Evolutionary conservation across 2,113 vertebrate genomes (phyloP).

Genomic region (Ageneiosus marmoratus): DNA sequence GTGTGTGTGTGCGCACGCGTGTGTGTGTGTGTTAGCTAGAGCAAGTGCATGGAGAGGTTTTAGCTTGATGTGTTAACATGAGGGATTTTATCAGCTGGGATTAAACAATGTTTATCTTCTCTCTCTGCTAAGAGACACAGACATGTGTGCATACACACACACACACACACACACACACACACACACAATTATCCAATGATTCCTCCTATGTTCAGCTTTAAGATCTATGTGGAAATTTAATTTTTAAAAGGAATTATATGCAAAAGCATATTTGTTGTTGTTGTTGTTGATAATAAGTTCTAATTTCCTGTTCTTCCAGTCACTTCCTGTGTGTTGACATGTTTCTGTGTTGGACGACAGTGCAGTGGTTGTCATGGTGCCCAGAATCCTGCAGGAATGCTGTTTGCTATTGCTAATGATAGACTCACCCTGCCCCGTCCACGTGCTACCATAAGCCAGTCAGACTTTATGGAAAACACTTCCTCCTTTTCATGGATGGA

Average conservation of each 20-base stretch:
- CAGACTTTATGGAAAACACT: conserved; percentile 32
- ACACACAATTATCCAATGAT: not conserved
- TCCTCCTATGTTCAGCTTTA: not conserved
- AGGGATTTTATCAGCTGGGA: conserved; percentile 26
- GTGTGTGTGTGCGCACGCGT: not conserved
- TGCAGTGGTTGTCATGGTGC: not conserved
- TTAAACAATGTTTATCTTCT: conserved; percentile 14
- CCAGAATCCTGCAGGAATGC: not conserved
- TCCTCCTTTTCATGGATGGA: not conserved
- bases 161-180: conserved; percentile 4
- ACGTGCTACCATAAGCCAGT: not conserved
- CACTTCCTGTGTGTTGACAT: not conserved
- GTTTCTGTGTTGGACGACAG: not conserved
- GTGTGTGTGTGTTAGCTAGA: not conserved
- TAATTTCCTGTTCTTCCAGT: conserved; percentile 10
- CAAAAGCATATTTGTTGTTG: not conserved
- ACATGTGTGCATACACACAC: not conserved
- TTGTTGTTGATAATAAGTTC: not conserved
- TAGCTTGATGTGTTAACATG: not conserved
- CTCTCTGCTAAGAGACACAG: not conserved
- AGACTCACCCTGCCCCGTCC: not conserved
- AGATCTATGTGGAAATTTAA: not conserved
- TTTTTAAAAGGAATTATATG: not conserved
- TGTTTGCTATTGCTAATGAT: not conserved
- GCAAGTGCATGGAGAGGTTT: not conserved